A percentile compares a stretch with the other conserved stretches of the same genome.
These are phyloP conservation scores for Amaurobius ferox DNA, from an alignment of 2,888 invertebrate species.

Conservation along the genomic window DNA sequence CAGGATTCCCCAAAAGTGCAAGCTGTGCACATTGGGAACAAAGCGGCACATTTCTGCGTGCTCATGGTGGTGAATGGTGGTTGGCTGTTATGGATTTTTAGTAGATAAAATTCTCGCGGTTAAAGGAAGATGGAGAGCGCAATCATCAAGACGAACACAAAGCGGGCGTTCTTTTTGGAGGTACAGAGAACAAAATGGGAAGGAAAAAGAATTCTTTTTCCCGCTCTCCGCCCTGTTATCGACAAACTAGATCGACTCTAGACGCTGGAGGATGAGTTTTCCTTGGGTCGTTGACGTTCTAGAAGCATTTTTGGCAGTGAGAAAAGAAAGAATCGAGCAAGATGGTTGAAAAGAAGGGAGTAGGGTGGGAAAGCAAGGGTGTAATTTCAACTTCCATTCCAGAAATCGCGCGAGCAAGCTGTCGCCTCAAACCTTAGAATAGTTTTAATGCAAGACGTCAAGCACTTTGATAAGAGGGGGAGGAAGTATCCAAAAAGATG, in stretches of 20 bases:
- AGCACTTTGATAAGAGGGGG: constrained; percentile 13
- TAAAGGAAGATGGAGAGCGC: neutral
- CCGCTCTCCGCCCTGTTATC: constrained; percentile 61
- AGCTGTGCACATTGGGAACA: constrained; percentile 10
- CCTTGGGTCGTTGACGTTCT: constrained; percentile 64
- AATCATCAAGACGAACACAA: constrained; percentile 44
- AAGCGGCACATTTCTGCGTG: constrained; percentile 9
- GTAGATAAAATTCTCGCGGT: constrained; percentile 33
- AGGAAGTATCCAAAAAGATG: constrained; percentile 1
- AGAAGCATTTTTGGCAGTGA: constrained; percentile 34
- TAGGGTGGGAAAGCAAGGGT: constrained; percentile 30
- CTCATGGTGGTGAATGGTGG: constrained; percentile 2
- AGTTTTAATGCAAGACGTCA: constrained; percentile 22
- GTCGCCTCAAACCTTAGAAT: constrained; percentile 28
- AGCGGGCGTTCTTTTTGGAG: constrained; percentile 41
- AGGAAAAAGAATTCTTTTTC: constrained; percentile 38
- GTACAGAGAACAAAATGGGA: constrained; percentile 11
- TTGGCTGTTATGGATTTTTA: constrained; percentile 35
- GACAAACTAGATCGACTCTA: constrained; percentile 67
- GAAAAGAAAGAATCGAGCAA: constrained; percentile 26
- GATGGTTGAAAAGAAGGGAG: constrained; percentile 25
- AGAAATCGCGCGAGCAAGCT: constrained; percentile 34
- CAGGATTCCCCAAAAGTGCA: neutral
- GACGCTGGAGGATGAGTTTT: constrained; percentile 38
- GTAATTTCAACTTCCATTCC: constrained; percentile 65